Evolutionary conservation across 2,888 invertebrate genomes (phyloP).

Genomic region (Sminthurides aquaticus): DNA sequence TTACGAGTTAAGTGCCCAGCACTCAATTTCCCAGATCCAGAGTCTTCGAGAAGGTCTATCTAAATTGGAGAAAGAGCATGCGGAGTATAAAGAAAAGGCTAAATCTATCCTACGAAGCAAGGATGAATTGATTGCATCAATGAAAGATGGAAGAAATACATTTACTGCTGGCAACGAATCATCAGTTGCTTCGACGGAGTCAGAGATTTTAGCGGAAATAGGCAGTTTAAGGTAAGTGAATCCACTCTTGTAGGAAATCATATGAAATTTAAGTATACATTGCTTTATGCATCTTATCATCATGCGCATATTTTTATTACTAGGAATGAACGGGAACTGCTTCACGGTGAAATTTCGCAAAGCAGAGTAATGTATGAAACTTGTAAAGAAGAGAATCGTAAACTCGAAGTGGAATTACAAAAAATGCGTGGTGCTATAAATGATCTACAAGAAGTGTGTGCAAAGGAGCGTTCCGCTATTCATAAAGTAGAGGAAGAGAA

Average conservation of each 20-base stretch:
- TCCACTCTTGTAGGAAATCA: too few relatives aligned
- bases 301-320: constrained; percentile 21
- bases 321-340: constrained; percentile 54
- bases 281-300: background rate
- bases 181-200: constrained; percentile 17
- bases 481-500: constrained; percentile 39
- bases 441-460: constrained; percentile 27
- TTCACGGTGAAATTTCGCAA: constrained; percentile 56
- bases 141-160: constrained; percentile 48
- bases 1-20: constrained; percentile 14
- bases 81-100: constrained; percentile 71
- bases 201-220: constrained; percentile 34
- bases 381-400: constrained; percentile 31
- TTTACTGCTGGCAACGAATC: background rate
- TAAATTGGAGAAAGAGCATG: constrained; percentile 52
- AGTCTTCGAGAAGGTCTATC: constrained; percentile 30
- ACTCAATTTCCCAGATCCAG: constrained; percentile 29
- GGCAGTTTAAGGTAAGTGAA: constrained; percentile 36
- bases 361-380: constrained; percentile 45
- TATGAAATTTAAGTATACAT: background rate
- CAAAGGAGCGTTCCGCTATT: constrained; percentile 32
- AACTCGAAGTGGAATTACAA: constrained; percentile 37
- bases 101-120: constrained; percentile 68
- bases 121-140: constrained; percentile 61
- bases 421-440: constrained; percentile 24